These are phyloP conservation scores for Sparidentex hasta DNA, from an alignment of 2,797 vertebrate genomes.

Conservation along the genomic window DNA sequence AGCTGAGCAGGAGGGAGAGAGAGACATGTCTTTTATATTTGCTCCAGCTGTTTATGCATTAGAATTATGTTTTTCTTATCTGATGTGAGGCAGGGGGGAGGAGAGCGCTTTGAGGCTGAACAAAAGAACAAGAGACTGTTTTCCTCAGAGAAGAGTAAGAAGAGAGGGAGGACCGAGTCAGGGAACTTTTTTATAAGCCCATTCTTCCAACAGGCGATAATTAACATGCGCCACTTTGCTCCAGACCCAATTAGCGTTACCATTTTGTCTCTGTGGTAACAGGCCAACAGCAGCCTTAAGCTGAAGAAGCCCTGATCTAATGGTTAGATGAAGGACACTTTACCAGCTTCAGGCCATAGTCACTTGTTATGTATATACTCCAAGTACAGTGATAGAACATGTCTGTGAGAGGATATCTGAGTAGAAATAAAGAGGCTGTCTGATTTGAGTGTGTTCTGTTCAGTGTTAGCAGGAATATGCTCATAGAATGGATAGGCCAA, in stretches of 20 bases:
- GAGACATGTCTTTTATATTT: slow-evolving; percentile 25
- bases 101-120: slow-evolving; percentile 47
- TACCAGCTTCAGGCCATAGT: neutral
- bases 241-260: slow-evolving; percentile 52
- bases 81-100: slow-evolving; percentile 31
- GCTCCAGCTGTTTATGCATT: slow-evolving; percentile 20
- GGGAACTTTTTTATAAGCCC: slow-evolving; percentile 41
- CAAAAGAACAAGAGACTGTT: slow-evolving; percentile 52
- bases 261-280: slow-evolving; percentile 32
- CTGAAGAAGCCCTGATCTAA: slow-evolving; percentile 25
- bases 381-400: neutral
- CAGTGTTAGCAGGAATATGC: neutral
- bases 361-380: neutral
- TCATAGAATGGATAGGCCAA: neutral
- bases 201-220: slow-evolving; percentile 52
- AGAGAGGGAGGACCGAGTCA: slow-evolving; percentile 30
- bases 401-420: neutral
- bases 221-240: slow-evolving; percentile 55
- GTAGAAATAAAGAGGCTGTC: neutral
- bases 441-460: neutral
- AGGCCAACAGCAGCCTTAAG: slow-evolving; percentile 30
- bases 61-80: slow-evolving; percentile 51
- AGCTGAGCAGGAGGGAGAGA: slow-evolving; percentile 8
- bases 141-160: slow-evolving; percentile 52
- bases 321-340: slow-evolving; percentile 10